Evolutionary conservation across 2,888 invertebrate genomes (phyloP).

Genomic region (Ceratothoa steindachneri): DNA sequence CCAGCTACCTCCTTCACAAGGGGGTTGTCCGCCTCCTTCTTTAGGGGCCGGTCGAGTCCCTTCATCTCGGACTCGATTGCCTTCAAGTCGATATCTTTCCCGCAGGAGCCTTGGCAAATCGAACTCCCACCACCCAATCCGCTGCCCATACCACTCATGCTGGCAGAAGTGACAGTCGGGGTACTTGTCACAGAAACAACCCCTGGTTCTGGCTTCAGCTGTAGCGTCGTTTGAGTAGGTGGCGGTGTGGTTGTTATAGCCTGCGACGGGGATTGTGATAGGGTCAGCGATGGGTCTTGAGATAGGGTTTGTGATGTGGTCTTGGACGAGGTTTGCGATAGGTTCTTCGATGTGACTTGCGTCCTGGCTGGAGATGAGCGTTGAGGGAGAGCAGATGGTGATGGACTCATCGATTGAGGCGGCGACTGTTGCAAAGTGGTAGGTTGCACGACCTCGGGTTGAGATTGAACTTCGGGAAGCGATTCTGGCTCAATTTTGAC

Average conservation of each 20-base stretch:
- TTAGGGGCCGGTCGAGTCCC: slow-evolving; percentile 39
- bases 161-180: not conserved
- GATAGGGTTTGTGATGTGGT: no score
- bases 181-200: not conserved
- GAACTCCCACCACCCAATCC: no score
- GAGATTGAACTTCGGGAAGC: not conserved
- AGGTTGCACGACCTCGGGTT: not conserved
- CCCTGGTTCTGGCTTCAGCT: not conserved
- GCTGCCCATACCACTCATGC: not conserved
- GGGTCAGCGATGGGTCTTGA: no score
- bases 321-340: no score
- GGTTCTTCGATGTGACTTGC: no score
- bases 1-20: slow-evolving; percentile 21
- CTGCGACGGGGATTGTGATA: no score
- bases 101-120: slow-evolving; percentile 16
- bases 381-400: no score
- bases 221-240: not conserved
- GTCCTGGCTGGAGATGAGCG: no score
- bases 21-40: slow-evolving; percentile 33
- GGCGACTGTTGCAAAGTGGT: not conserved
- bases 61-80: slow-evolving; percentile 47
- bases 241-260: not conserved
- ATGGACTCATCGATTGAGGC: no score
- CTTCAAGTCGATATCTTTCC: slow-evolving; percentile 44
- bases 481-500: not conserved